Evolutionary conservation across 2,113 vertebrate genomes (phyloP), one percentile per base, ranked within the genome.

Genomic region (Cephalopterus ornatus): DNA sequence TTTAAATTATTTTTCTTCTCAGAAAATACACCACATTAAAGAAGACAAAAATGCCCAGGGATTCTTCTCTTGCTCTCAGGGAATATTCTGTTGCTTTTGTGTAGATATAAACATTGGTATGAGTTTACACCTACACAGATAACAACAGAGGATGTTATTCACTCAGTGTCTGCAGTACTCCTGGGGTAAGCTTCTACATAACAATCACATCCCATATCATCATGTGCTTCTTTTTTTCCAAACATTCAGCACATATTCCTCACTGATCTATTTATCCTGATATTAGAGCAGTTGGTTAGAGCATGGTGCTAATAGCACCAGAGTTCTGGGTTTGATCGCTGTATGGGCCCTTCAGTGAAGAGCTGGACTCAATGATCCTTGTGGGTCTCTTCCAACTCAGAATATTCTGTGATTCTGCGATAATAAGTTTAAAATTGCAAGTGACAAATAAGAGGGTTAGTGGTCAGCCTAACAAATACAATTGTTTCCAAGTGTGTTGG

Each of bases 191-290:
- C 53, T 78, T 32, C 35, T 87, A 49, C 14, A 24, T 11, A 77
- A 27, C 16, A 39, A 20, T 55, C 24, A 12, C 17, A 72, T 75
- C 16, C 27, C 12, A 44, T 26, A 44, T 59, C 33, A 83, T 11
- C 52, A 35, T 1, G 7, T 23, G 8, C 0, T 8, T n/a, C 28
- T 44, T n/a, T 27, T 12, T 5, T 7, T 2, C 18, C 2, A 13
- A 79, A 85, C 42, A 8, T 76, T 61, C 65, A 12, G 52, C 12
- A 41, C 3, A 1, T 66, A 15, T 44, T 80, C 37, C 9, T 94
- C 30, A n/a, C 28, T 66, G 35, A 70, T 44, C 8, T 74, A 5
- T 78, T 79, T 88, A 39, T 42, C 6, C 30, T 55, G n/a, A 62
- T 26, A 35, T 32, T 10, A 83, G 8, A 24, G 53, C 62, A 24